Conservation (phyloP, 2,113 vertebrate genomes). For the Boulengeromyrus knoepffleri region DNA sequence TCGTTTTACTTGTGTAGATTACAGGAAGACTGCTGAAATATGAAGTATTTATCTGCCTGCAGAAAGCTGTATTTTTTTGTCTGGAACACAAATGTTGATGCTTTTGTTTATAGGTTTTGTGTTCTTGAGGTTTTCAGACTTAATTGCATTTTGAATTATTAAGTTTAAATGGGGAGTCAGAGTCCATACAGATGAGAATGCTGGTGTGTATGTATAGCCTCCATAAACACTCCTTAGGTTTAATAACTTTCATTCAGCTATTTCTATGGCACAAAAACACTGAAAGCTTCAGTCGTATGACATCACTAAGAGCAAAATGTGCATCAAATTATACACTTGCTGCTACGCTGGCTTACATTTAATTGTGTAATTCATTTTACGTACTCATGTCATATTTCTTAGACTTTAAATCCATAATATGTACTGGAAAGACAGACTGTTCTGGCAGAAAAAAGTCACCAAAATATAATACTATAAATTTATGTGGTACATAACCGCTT, state of each 20-base stretch:
- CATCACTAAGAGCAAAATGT: not conserved
- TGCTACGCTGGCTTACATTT: not conserved
- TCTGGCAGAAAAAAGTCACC: slow-evolving; percentile 9
- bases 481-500: not conserved
- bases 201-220: not conserved
- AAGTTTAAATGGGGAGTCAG: not conserved
- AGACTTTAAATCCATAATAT: not conserved
- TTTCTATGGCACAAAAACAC: not conserved
- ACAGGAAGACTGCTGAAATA: not conserved
- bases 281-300: not conserved
- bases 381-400: not conserved
- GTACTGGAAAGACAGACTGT: not conserved
- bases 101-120: not conserved
- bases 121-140: not conserved
- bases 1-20: not conserved
- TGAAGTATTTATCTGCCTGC: not conserved
- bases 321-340: not conserved
- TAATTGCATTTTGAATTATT: not conserved
- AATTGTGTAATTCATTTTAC: not conserved
- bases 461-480: slow-evolving; percentile 20
- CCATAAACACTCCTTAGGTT: not conserved
- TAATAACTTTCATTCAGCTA: not conserved
- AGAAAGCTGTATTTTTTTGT: not conserved
- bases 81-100: not conserved
- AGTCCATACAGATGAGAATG: not conserved